Base-by-base conservation (phyloP, 2,888 invertebrate genomes). In the Matsumyia berberina region DNA sequence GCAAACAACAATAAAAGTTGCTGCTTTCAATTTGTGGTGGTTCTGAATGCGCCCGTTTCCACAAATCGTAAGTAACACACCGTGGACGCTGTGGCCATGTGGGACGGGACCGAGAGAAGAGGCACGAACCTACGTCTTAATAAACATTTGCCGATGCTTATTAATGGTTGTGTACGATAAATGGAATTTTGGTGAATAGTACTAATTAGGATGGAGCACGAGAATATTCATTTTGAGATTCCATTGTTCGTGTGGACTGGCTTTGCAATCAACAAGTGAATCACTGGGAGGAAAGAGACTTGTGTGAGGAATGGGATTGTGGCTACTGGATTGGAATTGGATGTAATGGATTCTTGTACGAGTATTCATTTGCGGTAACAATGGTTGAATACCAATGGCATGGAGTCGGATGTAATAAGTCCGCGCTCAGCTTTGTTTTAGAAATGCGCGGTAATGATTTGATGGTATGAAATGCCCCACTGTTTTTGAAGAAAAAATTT, bases 1-100 rank as follows among this genome's bases (percentile, higher is more conserved):
- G 37, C 6, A 15, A 33, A 62, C 8, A 29, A n/a, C 19, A 24
- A 51, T n/a, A 29, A 37, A 35, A 33, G n/a, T 7, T 19, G 7
- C 3, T n/a, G 37, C 57, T 24, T 19, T 37, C 17, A 57, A 24
- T 57, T 37, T 57, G 19, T 57, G 57, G 57, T 19, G n/a, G 4
- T 37, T 7, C 35, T 57, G 37, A 19, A 57, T 24, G n/a, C 19
- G 7, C 9, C n/a, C 15, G 17, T 55, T 55, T 0, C 17, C 15
- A 11, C 11, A 35, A 17, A 42, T 15, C 4, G 15, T 7, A n/a
- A 15, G 8, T 17, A 15, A 8, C 15, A 42, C 15, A 42, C 7
- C 7, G 42, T 39, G 12, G 12, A 42, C 7, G 2, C 11, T 12
- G 5, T 1, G 0, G 12, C 7, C 5, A 37, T n/a, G 37, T 37